These are phyloP conservation scores for Cyclina sinensis DNA, from an alignment of 1,140 invertebrate genomes.

Conservation along the genomic window DNA sequence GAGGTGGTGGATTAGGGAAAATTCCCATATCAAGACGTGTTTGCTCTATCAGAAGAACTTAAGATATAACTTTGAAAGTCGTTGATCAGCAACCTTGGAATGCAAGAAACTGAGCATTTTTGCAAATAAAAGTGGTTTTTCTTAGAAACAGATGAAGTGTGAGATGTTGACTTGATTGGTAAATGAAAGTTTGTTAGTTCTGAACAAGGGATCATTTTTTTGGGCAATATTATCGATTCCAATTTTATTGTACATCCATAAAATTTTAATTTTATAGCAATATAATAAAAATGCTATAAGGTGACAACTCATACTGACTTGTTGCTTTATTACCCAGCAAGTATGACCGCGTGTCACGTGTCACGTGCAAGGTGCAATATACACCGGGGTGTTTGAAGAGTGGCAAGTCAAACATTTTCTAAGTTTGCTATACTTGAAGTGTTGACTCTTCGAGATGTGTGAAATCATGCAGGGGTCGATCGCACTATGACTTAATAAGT, in stretches of 20 bases:
- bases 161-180: no score
- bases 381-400: background rate
- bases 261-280: background rate
- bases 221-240: no score
- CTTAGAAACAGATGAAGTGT: no score
- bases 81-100: background rate
- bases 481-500: background rate
- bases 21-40: background rate
- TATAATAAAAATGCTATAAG: constrained; percentile 3
- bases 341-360: background rate
- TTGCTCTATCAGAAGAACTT: background rate
- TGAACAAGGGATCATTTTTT: no score
- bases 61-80: background rate
- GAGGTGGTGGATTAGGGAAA: background rate
- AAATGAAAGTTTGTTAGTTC: no score
- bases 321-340: constrained; percentile 13
- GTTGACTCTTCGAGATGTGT: constrained; percentile 4
- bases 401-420: background rate
- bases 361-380: background rate
- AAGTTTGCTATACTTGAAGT: background rate
- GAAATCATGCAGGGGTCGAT: background rate
- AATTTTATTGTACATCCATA: no score
- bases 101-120: background rate
- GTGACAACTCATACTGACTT: background rate
- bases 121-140: no score